phyloP scores from a whole-genome alignment of 2,888 invertebrate genomes.

The Spisula subtruncata region DNA sequence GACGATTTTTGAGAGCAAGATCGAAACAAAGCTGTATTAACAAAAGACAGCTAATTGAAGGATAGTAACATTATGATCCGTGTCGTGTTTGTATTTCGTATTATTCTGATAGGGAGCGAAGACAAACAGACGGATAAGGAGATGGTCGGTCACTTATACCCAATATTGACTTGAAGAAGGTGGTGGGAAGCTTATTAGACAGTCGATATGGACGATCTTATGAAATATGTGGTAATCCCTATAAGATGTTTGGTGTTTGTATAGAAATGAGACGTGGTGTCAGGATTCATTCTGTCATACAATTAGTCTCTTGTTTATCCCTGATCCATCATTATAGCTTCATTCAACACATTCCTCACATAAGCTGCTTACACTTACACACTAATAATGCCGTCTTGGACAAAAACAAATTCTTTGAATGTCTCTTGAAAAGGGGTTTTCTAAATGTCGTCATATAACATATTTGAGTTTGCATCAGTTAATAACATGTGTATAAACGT shows the following conservation, averaged over 20 bases:
- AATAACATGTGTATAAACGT: no score
- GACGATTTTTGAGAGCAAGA: no score
- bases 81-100: not conserved
- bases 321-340: constrained; percentile 53
- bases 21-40: no score
- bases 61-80: no score
- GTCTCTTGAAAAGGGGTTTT: no score
- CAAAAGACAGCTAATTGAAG: no score
- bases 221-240: constrained; percentile 10
- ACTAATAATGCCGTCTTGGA: not conserved
- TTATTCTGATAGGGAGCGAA: constrained; percentile 10
- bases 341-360: constrained; percentile 8
- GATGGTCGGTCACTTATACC: not conserved
- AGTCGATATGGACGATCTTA: constrained; percentile 38
- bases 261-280: constrained; percentile 55
- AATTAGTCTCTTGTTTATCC: constrained; percentile 62
- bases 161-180: constrained; percentile 22
- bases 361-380: constrained; percentile 58
- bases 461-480: no score
- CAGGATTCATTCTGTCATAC: constrained; percentile 60
- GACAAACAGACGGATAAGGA: not conserved
- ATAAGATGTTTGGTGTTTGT: constrained; percentile 45
- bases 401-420: not conserved
- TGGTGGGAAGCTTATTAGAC: not conserved
- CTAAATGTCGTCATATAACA: no score